These are phyloP conservation scores for Ptilonorhynchus violaceus DNA, from an alignment of 2,113 vertebrate genomes.

Conservation along the genomic window DNA sequence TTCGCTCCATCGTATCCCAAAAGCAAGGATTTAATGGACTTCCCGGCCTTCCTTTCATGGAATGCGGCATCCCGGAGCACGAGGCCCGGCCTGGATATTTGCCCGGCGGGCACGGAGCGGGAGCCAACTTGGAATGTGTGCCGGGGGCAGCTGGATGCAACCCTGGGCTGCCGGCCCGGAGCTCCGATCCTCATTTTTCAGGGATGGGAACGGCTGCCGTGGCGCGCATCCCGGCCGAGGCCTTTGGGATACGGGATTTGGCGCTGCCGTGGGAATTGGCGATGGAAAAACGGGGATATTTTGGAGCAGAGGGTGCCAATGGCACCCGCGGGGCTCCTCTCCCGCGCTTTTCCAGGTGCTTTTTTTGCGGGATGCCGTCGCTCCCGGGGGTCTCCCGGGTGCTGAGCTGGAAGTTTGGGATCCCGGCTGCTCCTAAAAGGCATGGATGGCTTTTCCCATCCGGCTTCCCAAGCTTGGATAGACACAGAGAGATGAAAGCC, in stretches of 20 bases:
- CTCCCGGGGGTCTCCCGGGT: fast-evolving
- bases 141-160: background rate
- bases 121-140: slow-evolving; percentile 30
- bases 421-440: background rate
- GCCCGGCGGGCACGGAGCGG: background rate
- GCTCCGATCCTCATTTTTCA: background rate
- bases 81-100: background rate
- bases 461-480: fast-evolving
- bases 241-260: fast-evolving
- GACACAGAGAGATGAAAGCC: background rate
- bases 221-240: too few relatives aligned
- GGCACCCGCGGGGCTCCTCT: background rate
- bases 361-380: fast-evolving
- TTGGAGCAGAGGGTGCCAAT: background rate
- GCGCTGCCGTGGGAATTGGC: background rate
- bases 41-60: slow-evolving; percentile 50
- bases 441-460: background rate
- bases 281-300: background rate
- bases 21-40: slow-evolving; percentile 79
- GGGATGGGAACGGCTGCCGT: fast-evolving
- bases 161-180: fast-evolving
- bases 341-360: fast-evolving
- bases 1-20: slow-evolving; percentile 52
- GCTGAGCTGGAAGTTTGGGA: background rate
- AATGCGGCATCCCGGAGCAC: slow-evolving; percentile 42